Base-by-base conservation (phyloP, 2,113 vertebrate species). In the Ibidorhyncha struthersii region DNA sequence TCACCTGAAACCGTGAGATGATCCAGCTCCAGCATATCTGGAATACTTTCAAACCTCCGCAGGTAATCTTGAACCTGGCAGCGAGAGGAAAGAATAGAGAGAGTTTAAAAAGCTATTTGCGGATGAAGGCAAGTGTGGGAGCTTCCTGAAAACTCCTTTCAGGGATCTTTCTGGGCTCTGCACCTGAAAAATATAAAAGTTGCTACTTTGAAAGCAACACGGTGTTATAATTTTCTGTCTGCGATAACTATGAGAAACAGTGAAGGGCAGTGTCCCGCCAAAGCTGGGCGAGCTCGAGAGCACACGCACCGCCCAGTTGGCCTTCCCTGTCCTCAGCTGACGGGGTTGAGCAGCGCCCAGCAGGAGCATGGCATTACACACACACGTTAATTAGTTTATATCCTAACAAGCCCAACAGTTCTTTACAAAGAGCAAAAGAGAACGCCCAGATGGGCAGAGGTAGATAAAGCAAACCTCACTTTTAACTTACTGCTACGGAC, bases 1-100 rank as follows among this genome's bases (percentile, higher is more conserved):
- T 99, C 99, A 94, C 99, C 99, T 29, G 99, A 99, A 88, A 99
- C 99, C 0, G 99, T 99, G 79, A 99, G 99, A 96, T 99, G 99
- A 98, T 99, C 99, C 91, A 99, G 97, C 98, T 99, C 99, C 97
- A 99, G 98, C 98, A 99, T 99, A 96, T 99, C 99, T 9, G 99
- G 99, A 95, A 99, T 99, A 97, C 99, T 99, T 98, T 99, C 99
- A 91, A 99, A 99, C 80, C 99, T 98, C 69, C 98, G 99, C 98
- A 99, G 88, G 89, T 99, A 99, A 97, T 99, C 99, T 84, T 99
- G 99, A 85, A 99, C 99, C 99, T 99, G 97, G 83, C 10, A 25
- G 91, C 84, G 76, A 70, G 67, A 65, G 70, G 59, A 56, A 92
- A 93, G 59, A 88, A 47, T 1, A 70, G 12, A 22, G 19, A 65